A percentile compares a stretch with the other conserved stretches of the same genome.
Conservation (phyloP, 1,140 invertebrate genomes). For the Drosophila bocqueti region DNA sequence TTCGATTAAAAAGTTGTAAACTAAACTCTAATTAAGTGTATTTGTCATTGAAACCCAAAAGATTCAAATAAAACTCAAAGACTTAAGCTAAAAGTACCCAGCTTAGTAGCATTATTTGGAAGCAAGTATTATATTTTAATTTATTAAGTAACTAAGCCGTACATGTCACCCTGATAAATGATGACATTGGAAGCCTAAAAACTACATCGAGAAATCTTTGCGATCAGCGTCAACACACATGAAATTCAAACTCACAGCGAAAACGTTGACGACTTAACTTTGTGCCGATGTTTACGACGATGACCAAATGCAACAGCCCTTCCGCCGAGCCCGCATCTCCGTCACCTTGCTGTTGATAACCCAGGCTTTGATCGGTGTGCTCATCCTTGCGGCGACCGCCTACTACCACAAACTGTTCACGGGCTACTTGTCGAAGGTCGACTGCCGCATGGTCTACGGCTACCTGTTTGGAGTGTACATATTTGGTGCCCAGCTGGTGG, state of each 20-base stretch:
- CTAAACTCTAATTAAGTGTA: slow-evolving; percentile 14
- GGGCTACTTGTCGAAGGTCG: slow-evolving; percentile 55
- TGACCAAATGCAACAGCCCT: slow-evolving; percentile 81
- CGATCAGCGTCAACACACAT: slow-evolving; percentile 16
- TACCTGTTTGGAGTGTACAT: slow-evolving; percentile 66
- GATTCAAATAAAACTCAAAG: slow-evolving; percentile 11
- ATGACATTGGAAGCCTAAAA: background rate
- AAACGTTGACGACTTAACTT: slow-evolving; percentile 7
- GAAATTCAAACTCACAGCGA: slow-evolving; percentile 26
- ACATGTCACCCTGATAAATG: background rate
- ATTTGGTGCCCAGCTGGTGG: slow-evolving; percentile 59
- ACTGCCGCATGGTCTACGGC: slow-evolving; percentile 51
- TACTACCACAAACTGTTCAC: slow-evolving; percentile 64
- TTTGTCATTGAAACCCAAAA: background rate
- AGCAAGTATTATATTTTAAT: too few relatives aligned
- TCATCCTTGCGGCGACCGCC: slow-evolving; percentile 62
- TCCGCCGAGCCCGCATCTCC: slow-evolving; percentile 63
- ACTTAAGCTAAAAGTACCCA: background rate
- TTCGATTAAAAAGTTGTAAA: slow-evolving; percentile 29
- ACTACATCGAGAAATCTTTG: background rate
- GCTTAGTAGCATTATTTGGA: background rate
- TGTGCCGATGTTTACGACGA: slow-evolving; percentile 45
- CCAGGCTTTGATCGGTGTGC: slow-evolving; percentile 63
- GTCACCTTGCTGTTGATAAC: slow-evolving; percentile 61
- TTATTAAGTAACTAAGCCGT: background rate